Evolutionary conservation across 2,113 vertebrate genomes (phyloP).

Genomic region (Pycnonotus jocosus): DNA sequence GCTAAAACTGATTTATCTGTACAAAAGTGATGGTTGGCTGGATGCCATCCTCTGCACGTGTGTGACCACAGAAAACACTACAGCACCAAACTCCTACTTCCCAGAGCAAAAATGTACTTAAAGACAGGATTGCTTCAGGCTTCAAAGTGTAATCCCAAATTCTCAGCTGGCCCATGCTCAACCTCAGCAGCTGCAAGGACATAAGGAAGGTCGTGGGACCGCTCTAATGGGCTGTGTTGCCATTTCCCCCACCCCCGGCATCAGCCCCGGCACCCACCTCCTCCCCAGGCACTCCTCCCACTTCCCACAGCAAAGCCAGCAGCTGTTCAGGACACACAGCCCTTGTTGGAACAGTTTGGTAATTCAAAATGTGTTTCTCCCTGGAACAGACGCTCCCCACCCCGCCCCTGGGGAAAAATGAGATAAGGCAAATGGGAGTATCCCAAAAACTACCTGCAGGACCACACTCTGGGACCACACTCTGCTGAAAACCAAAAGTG

Average conservation of each 20-base stretch:
- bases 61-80: not conserved
- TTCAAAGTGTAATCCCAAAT: not conserved
- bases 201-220: rapidly evolving
- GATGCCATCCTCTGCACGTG: not conserved
- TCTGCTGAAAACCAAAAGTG: not conserved
- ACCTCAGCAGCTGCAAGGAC: not conserved
- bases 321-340: not conserved
- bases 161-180: not conserved
- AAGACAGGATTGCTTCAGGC: not conserved
- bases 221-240: rapidly evolving
- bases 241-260: rapidly evolving
- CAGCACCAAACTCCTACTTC: not conserved
- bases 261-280: rapidly evolving
- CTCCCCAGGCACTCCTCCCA: not conserved
- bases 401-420: not conserved
- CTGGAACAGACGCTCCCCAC: not conserved
- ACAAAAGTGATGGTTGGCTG: not conserved
- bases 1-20: not conserved
- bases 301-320: not conserved
- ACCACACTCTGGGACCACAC: not conserved
- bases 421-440: not conserved
- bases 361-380: not conserved
- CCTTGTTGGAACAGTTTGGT: not conserved
- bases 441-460: not conserved
- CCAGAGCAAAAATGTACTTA: not conserved